Evolutionary conservation across 2,797 vertebrate genomes (phyloP), one percentile per base, ranked within the genome.

Genomic region (Lepilemur ruficaudatus): DNA sequence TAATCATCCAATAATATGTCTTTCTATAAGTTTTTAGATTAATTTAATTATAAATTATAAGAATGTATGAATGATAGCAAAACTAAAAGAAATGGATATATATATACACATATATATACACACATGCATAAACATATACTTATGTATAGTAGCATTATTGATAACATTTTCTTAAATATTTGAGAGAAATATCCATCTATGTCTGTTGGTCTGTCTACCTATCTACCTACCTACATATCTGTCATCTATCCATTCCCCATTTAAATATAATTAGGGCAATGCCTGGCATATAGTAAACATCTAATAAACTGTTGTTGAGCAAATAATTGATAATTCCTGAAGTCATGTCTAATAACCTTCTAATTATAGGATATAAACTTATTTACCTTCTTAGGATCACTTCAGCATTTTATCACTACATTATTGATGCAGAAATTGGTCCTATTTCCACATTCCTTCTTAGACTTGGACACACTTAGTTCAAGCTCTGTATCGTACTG

Each of bases 241-340:
- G 55, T 35, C 17, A 52, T 55, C 13, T 55, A 43, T 48, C 4
- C 14, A 22, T 75, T 1, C 32, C 23, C 1, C 9, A 91, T 84
- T 52, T 46, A 88, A 96, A 81, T 72, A 83, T 86, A 93, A 80
- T 63, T 89, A 76, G 38, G 78, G n/a, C 30, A 90, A 12, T 84
- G 2, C 6, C 18, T 96, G 35, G 48, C 23, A 20, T 89, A 69
- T 57, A 80, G 11, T 63, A 67, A 48, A 55, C 14, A 80, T 82
- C 38, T 30, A 84, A 38, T 55, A 89, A 96, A 55, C 43, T 92
- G 11, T 48, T 87, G 30, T 72, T 96, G 32, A 80, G 81, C 85
- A 43, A 93, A 32, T 82, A 80, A 89, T 23, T 84, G 80, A 48
- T 70, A 55, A 90, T 86, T 72, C 7, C 25, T 81, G 23, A 35